Evolutionary conservation across 2,888 invertebrate species (phyloP), one percentile per base, ranked within the genome.

Genomic region (Rhodophaea formosa): DNA sequence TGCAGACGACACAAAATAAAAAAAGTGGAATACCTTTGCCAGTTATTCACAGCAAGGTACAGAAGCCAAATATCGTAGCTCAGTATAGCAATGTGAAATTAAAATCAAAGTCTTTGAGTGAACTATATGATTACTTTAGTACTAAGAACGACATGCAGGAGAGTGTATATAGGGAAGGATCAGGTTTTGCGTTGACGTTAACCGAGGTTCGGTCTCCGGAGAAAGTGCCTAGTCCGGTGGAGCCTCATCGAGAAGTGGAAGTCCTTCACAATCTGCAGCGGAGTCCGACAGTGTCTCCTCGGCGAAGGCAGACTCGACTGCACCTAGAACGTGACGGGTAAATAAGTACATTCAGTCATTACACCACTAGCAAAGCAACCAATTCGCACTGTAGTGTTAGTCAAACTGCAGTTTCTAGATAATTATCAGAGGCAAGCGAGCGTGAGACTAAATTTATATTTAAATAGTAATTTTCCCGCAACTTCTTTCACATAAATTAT

Each of bases 231-330:
- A 89, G 93, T 73, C 92, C 93, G 5, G 91, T 91, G 15, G 92
- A 92, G 53, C 79, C 81, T 15, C 95, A 95, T 66, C 93, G 93
- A 64, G 92, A 93, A 77, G 93, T 95, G 30, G 94, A 95, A 74
- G 93, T 95, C 8, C 80, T 95, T 35, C 94, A 95, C 69, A 95
- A 95, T 71, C 80, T 95, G 52, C 94, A 94, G 63, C 82, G 95
- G 55, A 95, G 94, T 79, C 94, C 94, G 0, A 82, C 74, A 0
- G 76, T 86, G 6, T 93, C 93, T 1, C 93, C 93, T 0, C 83
- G 91, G n/a, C 77, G 88, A 44, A 84, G 91, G n/a, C 80, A 83
- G 59, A 84, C 87, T 6, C 72, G 79, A 23, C 69, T 91, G 57
- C 71, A 88, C 66, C 64, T 92, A 67, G 82, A 92, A 75, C 77